These are phyloP conservation scores for Camarhynchus parvulus DNA, from an alignment of 2,113 vertebrate genomes.

Conservation along the genomic window DNA sequence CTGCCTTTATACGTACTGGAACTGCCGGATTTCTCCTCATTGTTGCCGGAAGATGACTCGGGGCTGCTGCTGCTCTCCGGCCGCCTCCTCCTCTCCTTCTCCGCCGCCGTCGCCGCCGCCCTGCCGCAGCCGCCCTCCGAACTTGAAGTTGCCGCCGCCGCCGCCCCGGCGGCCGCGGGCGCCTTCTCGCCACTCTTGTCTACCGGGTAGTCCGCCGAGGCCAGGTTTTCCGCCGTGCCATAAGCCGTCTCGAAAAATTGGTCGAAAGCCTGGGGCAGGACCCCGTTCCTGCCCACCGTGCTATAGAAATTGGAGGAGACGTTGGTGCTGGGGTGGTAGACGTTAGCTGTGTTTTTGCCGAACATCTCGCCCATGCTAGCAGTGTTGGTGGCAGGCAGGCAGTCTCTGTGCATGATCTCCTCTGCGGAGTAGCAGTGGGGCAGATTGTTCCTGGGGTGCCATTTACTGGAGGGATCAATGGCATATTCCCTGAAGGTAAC, in stretches of 20 bases:
- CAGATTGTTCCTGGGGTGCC: conserved; percentile 95
- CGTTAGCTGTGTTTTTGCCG: conserved; percentile 87
- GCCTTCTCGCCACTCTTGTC: conserved; percentile 83
- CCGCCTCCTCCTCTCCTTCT: conserved; percentile 80
- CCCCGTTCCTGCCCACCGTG: conserved; percentile 92
- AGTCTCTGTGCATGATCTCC: conserved; percentile 96
- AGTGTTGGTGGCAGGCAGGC: conserved; percentile 84
- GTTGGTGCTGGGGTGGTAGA: conserved; percentile 86
- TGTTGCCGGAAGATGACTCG: conserved; percentile 93
- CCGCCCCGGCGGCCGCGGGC: conserved; percentile 78
- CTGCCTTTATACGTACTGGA: conserved; percentile 94
- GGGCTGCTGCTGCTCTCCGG: conserved; percentile 92
- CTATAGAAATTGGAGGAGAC: conserved; percentile 89
- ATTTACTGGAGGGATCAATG: conserved; percentile 94
- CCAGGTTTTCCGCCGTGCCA: conserved; percentile 83
- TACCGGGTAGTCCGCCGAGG: conserved; percentile 80
- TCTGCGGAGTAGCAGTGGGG: conserved; percentile 94
- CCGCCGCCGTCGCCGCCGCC: conserved; percentile 76
- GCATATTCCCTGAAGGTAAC: conserved; percentile 99
- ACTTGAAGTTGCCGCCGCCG: conserved; percentile 82
- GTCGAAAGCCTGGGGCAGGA: conserved; percentile 96
- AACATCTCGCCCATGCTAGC: conserved; percentile 90
- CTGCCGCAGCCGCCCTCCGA: conserved; percentile 83
- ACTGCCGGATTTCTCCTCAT: conserved; percentile 92
- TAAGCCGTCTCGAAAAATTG: conserved; percentile 98